phyloP scores from a whole-genome alignment of 2,888 invertebrate species.

The Dromius quadrimaculatus region DNA sequence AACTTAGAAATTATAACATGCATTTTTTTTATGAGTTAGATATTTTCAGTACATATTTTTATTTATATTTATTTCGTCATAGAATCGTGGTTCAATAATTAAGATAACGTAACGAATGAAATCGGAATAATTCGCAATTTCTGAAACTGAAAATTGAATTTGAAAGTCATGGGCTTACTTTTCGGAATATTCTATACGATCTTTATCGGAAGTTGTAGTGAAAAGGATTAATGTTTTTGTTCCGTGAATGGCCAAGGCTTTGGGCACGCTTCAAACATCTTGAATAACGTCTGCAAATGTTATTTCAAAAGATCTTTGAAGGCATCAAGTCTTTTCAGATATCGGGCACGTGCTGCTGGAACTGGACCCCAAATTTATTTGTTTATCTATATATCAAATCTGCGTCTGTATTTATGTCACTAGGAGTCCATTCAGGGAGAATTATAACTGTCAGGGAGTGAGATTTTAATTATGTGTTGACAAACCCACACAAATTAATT shows the following conservation, averaged over 20 bases:
- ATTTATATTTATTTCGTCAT: no score
- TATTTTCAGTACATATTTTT: no score
- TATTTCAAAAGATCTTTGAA: slow-evolving; percentile 21
- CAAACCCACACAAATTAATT: no score
- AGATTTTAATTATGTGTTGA: slow-evolving; percentile 17
- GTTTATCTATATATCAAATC: slow-evolving; percentile 30
- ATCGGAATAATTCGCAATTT: no score
- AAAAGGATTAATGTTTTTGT: slow-evolving; percentile 18
- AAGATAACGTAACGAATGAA: no score
- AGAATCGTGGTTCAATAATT: no score
- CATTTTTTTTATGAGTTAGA: no score
- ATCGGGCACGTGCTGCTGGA: slow-evolving; percentile 15
- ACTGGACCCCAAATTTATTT: slow-evolving; percentile 29
- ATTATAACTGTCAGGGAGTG: not conserved
- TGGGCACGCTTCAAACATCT: slow-evolving; percentile 26
- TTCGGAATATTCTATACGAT: not conserved
- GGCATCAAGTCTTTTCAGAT: slow-evolving; percentile 11
- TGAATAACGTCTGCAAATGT: slow-evolving; percentile 30
- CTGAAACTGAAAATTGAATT: no score
- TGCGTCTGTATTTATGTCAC: slow-evolving; percentile 22
- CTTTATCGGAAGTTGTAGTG: slow-evolving; percentile 8
- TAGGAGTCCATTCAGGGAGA: slow-evolving; percentile 6
- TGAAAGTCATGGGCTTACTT: no score
- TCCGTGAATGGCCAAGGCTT: slow-evolving; percentile 9
- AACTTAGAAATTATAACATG: no score